These are phyloP conservation scores for Zosterops pallidus DNA, from an alignment of 2,113 vertebrate species.

Conservation along the genomic window DNA sequence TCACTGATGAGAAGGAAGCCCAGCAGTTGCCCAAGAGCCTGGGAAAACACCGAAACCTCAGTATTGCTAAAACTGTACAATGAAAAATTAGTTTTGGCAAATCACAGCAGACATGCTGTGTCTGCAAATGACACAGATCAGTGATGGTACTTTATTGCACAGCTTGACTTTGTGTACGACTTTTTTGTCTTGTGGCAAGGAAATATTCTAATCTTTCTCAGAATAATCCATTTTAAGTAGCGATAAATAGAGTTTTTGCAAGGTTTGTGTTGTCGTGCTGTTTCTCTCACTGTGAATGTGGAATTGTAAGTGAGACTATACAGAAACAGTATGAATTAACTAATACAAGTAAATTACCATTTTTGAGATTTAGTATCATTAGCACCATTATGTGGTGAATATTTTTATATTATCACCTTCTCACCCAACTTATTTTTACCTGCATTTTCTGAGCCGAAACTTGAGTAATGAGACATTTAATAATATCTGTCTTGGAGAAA, in stretches of 20 bases:
- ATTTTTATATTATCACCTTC: not conserved
- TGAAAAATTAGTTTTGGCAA: slow-evolving; percentile 21
- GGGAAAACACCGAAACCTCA: not conserved
- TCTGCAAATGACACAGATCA: not conserved
- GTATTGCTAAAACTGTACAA: not conserved
- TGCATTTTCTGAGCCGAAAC: not conserved
- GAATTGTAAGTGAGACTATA: not conserved
- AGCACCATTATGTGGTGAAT: not conserved
- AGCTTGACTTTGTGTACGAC: not conserved
- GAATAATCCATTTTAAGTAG: not conserved
- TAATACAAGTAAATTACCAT: not conserved
- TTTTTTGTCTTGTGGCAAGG: not conserved
- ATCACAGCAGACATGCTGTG: not conserved
- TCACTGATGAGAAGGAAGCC: not conserved
- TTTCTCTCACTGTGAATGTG: not conserved
- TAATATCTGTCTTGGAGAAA: not conserved
- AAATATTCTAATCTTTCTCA: not conserved
- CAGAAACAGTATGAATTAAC: not conserved
- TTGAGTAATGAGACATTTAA: not conserved
- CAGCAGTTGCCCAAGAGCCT: not conserved
- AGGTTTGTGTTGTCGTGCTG: not conserved
- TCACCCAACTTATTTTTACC: not conserved
- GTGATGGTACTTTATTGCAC: not conserved
- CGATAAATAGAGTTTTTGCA: not conserved
- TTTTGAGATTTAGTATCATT: not conserved